These are phyloP conservation scores for Brachionus rubens DNA, from an alignment of 1,140 invertebrate genomes.

Conservation along the genomic window DNA sequence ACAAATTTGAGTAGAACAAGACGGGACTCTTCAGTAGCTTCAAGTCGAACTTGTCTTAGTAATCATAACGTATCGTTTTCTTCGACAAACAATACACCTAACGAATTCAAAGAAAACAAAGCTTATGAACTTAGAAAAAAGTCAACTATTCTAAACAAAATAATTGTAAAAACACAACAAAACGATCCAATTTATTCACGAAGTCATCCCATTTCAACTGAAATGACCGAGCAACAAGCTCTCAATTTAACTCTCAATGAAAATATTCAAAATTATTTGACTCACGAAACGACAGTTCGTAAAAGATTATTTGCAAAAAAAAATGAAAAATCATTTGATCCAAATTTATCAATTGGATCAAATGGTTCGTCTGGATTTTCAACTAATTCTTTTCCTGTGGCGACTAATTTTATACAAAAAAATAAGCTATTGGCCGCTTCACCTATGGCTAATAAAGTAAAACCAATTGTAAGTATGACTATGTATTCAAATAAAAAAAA, in stretches of 20 bases:
- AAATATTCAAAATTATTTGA: not conserved
- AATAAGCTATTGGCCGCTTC: conserved; percentile 1
- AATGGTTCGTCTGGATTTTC: conserved; percentile 14
- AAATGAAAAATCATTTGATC: conserved; percentile 41
- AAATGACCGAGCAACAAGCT: conserved; percentile 5
- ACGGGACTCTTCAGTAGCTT: not conserved
- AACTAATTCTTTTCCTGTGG: not conserved
- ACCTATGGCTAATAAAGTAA: not conserved
- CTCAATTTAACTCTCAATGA: conserved; percentile 2
- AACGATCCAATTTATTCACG: conserved; percentile 43
- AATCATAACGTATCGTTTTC: not conserved
- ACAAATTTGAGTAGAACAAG: not conserved
- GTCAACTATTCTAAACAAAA: conserved; percentile 22
- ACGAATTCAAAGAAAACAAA: conserved; percentile 43
- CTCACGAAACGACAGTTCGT: not conserved
- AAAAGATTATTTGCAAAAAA: conserved; percentile 38
- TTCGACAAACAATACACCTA: not conserved
- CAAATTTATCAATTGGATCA: not conserved
- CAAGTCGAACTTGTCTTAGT: not conserved
- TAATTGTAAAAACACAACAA: conserved; percentile 18
- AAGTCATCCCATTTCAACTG: conserved; percentile 1
- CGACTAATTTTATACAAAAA: conserved; percentile 6
- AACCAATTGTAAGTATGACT: not conserved
- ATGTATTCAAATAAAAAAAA: not conserved
- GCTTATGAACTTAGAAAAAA: conserved; percentile 42